Evolutionary conservation across 2,888 invertebrate species (phyloP).

Genomic region (Reticulitermes lucifugus): DNA sequence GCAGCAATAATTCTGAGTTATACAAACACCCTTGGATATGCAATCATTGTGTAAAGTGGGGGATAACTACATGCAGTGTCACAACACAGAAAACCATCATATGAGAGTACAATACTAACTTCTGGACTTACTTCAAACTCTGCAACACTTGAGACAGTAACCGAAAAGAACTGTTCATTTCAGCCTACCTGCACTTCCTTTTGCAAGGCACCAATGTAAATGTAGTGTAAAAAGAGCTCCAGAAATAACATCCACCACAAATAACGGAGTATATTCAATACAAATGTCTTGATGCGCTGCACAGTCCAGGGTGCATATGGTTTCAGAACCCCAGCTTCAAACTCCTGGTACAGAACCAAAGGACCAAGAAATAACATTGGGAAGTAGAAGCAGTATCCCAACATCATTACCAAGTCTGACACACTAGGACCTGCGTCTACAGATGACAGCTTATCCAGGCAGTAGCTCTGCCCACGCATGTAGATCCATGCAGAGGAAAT

Average conservation of each 20-base stretch:
- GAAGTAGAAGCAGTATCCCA: slow-evolving; percentile 84
- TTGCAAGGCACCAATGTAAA: slow-evolving; percentile 84
- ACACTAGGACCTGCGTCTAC: slow-evolving; percentile 55
- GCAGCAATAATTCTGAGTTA: too few species aligned
- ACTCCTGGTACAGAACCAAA: slow-evolving; percentile 81
- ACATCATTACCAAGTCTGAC: slow-evolving; percentile 65
- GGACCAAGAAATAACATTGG: slow-evolving; percentile 89
- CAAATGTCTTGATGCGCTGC: slow-evolving; percentile 54
- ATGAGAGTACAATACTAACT: too few species aligned
- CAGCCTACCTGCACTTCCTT: slow-evolving; percentile 71
- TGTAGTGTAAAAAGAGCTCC: slow-evolving; percentile 80
- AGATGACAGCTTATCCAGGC: slow-evolving; percentile 68
- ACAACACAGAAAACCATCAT: too few species aligned
- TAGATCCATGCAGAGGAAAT: slow-evolving; percentile 74
- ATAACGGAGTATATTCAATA: slow-evolving; percentile 67
- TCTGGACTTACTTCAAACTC: too few species aligned
- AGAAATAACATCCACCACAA: slow-evolving; percentile 76
- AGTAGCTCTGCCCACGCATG: slow-evolving; percentile 81
- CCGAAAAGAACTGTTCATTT: too few species aligned
- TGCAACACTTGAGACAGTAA: too few species aligned
- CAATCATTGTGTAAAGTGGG: too few species aligned
- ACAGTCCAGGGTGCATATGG: slow-evolving; percentile 56
- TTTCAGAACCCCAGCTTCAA: slow-evolving; percentile 64
- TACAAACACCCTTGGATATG: too few species aligned
- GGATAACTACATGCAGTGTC: too few species aligned